A percentile compares a stretch with the other conserved stretches of the same genome.
These are phyloP conservation scores for Popillia japonica DNA, from an alignment of 1,140 invertebrate species.

Conservation along the genomic window DNA sequence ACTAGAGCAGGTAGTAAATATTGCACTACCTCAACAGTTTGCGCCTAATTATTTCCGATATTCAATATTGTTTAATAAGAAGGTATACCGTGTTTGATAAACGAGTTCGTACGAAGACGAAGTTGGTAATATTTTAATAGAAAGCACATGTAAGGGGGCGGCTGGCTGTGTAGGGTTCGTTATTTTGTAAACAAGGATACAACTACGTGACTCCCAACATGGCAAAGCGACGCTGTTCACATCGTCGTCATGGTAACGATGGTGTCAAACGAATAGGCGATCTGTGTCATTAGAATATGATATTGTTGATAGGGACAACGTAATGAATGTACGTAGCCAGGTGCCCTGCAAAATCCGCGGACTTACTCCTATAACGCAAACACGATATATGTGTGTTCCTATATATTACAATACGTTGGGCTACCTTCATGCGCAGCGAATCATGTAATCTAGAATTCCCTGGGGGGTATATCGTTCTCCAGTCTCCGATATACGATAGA, in stretches of 20 bases:
- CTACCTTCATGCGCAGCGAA: conserved; percentile 20
- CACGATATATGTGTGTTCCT: no score
- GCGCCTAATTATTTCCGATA: conserved; percentile 20
- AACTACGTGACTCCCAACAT: not conserved
- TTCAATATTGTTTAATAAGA: conserved; percentile 22
- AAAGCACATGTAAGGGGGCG: conserved; percentile 25
- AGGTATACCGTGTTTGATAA: not conserved
- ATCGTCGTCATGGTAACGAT: conserved; percentile 44
- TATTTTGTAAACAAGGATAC: conserved; percentile 34
- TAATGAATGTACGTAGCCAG: conserved; percentile 44
- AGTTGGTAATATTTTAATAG: conserved; percentile 27
- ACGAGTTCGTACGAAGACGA: not conserved
- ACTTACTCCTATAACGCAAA: not conserved
- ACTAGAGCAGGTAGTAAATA: not conserved
- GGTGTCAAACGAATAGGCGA: conserved; percentile 42
- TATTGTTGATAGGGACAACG: conserved; percentile 48
- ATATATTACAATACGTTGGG: conserved; percentile 6
- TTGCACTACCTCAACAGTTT: not conserved
- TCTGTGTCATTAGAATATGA: conserved; percentile 54
- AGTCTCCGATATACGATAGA: not conserved
- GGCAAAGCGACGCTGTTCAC: conserved; percentile 21
- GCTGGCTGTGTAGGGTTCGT: conserved; percentile 1
- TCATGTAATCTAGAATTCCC: conserved; percentile 22
- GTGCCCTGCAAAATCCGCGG: not conserved
- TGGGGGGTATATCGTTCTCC: not conserved